A percentile compares a stretch with the other conserved stretches of the same genome.
Conservation (phyloP, 2,113 vertebrate species). For the Pseudorectes ferrugineus region DNA sequence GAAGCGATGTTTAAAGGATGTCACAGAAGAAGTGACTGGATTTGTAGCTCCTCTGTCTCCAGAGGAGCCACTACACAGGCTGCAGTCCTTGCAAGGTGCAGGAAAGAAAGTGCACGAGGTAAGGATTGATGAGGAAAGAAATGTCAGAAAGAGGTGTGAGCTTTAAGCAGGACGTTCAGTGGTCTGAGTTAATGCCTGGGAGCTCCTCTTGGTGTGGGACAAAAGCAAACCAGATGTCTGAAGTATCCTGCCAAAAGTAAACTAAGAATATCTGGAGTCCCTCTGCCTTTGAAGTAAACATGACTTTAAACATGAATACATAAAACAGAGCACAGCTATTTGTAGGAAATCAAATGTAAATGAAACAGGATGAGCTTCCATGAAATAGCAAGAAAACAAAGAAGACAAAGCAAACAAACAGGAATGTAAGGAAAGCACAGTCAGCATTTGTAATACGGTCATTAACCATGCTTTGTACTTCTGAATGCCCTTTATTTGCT, state of each 20-base stretch:
- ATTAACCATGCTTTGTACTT: neutral
- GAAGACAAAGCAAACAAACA: neutral
- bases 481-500: neutral
- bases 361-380: neutral
- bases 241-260: neutral
- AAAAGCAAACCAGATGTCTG: neutral
- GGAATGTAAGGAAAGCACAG: neutral
- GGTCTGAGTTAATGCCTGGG: neutral
- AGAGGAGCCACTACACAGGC: neutral
- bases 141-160: neutral
- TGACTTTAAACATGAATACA: neutral
- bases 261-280: neutral
- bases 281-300: slow-evolving; percentile 13
- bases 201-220: neutral
- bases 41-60: neutral
- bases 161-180: neutral
- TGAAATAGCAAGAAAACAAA: slow-evolving; percentile 19
- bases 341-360: slow-evolving; percentile 27
- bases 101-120: neutral
- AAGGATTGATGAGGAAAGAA: neutral
- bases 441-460: neutral
- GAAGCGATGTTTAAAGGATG: neutral
- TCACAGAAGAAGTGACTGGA: neutral
- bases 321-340: slow-evolving; percentile 1
- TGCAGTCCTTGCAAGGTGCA: neutral